Percentiles rank a stretch among this genome's conserved stretches.
These are phyloP conservation scores for Wasmannia auropunctata DNA, from an alignment of 1,140 invertebrate species.

Conservation along the genomic window DNA sequence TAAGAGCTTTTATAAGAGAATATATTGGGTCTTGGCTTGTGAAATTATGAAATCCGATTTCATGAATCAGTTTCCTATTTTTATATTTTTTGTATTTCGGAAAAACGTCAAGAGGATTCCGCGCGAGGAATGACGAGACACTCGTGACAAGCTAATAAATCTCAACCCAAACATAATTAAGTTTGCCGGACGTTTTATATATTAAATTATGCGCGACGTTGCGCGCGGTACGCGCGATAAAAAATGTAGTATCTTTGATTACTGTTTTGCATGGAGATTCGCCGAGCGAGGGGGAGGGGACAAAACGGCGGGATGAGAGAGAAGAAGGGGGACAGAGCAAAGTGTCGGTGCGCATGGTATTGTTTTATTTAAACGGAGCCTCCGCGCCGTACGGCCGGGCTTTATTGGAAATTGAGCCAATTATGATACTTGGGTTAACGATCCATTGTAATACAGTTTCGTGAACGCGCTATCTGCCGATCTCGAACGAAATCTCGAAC, in stretches of 20 bases:
- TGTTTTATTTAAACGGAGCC: constrained; percentile 65
- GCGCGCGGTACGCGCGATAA: constrained; percentile 15
- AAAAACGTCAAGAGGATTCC: not conserved
- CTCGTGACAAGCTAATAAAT: constrained; percentile 49
- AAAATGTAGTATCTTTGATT: constrained; percentile 54
- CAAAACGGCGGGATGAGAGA: not conserved
- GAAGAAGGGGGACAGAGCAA: not conserved
- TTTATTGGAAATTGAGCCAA: constrained; percentile 72
- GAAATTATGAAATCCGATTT: not conserved
- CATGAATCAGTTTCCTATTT: not conserved
- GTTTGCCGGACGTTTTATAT: constrained; percentile 29
- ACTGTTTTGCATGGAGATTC: constrained; percentile 43
- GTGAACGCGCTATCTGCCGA: constrained; percentile 25
- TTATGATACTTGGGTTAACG: constrained; percentile 69
- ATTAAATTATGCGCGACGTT: constrained; percentile 43
- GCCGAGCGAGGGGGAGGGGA: not conserved
- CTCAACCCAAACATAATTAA: constrained; percentile 44
- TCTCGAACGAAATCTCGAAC: constrained; percentile 1
- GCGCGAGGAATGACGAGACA: constrained; percentile 11
- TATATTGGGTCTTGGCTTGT: not conserved
- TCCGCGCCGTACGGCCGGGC: not conserved
- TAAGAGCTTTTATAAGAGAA: not conserved
- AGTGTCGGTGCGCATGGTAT: constrained; percentile 40
- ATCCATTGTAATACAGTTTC: constrained; percentile 68
- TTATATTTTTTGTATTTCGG: not conserved